Percentiles rank a stretch among this genome's conserved stretches.
Conservation (phyloP, 2,797 vertebrate genomes). For the Catostomus latipinnis region DNA sequence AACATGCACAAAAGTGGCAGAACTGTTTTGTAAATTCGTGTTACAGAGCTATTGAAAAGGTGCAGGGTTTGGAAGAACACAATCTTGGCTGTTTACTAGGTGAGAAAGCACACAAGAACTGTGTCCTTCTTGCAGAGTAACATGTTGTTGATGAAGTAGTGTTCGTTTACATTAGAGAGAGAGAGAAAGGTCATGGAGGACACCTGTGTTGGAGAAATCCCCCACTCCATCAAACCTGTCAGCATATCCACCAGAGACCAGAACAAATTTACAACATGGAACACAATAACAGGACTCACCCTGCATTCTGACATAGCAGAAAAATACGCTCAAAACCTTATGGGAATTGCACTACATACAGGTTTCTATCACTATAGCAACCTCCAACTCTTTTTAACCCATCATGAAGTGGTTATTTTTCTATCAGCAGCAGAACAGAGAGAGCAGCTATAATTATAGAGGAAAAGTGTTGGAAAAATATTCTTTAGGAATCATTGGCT, state of each 20-base stretch:
- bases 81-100: slow-evolving; percentile 33
- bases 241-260: slow-evolving; percentile 32
- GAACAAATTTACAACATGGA: slow-evolving; percentile 37
- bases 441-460: slow-evolving; percentile 71
- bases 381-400: slow-evolving; percentile 67
- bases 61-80: slow-evolving; percentile 18
- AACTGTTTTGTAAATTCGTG: too few species aligned
- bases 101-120: background rate
- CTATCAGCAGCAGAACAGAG: slow-evolving; percentile 64
- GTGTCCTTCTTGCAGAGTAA: background rate
- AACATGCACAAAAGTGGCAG: too few species aligned
- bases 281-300: slow-evolving; percentile 29
- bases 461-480: slow-evolving; percentile 73
- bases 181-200: slow-evolving; percentile 30
- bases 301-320: slow-evolving; percentile 7
- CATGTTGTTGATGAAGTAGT: slow-evolving; percentile 36
- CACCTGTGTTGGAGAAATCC: slow-evolving; percentile 42
- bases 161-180: slow-evolving; percentile 34
- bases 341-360: slow-evolving; percentile 24
- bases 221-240: slow-evolving; percentile 45
- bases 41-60: slow-evolving; percentile 23
- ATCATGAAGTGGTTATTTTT: slow-evolving; percentile 71
- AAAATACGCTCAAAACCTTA: slow-evolving; percentile 2
- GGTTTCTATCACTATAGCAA: slow-evolving; percentile 44
- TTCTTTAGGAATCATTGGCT: slow-evolving; percentile 60